These are phyloP conservation scores for Otolemur crassicaudatus DNA, from an alignment of 2,797 vertebrate species.

Conservation along the genomic window DNA sequence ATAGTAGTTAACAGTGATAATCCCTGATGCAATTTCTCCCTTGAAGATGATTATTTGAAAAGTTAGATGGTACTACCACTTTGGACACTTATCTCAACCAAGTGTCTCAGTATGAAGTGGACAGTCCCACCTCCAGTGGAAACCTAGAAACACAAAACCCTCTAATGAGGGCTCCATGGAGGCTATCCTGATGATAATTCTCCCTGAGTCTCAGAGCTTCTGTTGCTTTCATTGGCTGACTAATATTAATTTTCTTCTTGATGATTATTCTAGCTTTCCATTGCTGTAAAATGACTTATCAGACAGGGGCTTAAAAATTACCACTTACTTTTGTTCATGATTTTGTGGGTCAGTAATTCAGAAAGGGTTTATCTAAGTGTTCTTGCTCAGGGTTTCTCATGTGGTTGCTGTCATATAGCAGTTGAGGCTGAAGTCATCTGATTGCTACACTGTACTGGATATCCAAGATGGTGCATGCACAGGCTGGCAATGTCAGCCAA, in stretches of 20 bases:
- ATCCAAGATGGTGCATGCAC: neutral
- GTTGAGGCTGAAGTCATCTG: neutral
- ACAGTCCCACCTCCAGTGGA: neutral
- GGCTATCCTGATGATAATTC: neutral
- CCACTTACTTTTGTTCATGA: neutral
- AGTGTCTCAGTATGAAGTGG: slow-evolving; percentile 32
- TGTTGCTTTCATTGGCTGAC: neutral
- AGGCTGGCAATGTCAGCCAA: neutral
- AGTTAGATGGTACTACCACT: slow-evolving; percentile 9
- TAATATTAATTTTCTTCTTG: slow-evolving; percentile 37
- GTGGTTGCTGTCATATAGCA: neutral
- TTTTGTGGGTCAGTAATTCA: neutral
- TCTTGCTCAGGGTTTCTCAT: neutral
- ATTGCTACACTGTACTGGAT: neutral
- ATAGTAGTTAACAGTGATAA: slow-evolving; percentile 10
- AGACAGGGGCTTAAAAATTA: slow-evolving; percentile 32
- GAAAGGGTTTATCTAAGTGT: neutral
- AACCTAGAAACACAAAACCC: neutral
- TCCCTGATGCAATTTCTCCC: neutral
- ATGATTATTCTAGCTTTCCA: slow-evolving; percentile 3
- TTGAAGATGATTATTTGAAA: slow-evolving; percentile 42
- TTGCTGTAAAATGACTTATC: neutral
- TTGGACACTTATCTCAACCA: slow-evolving; percentile 24
- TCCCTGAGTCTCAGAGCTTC: neutral
- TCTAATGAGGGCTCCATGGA: neutral